Evolutionary conservation across 2,888 invertebrate species (phyloP), one percentile per base, ranked within the genome.

Genomic region (Anagyrus pseudococci): DNA sequence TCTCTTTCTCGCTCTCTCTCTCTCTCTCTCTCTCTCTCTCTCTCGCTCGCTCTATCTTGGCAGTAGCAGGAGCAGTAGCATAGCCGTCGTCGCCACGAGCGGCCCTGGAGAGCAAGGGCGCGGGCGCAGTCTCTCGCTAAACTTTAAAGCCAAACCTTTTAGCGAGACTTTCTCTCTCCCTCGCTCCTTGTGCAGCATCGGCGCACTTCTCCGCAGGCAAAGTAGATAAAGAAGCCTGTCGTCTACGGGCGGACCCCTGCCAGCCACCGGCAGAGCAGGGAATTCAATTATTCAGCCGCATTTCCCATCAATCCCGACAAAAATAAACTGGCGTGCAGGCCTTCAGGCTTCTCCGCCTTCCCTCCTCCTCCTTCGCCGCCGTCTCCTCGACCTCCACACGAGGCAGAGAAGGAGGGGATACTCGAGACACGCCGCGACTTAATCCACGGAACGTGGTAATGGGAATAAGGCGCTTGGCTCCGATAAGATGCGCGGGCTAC

Each of bases 271-370:
- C 33, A 54, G 52, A 15, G 40, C 10, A 37, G 47, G 50, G 58
- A 58, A 62, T 66, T 66, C 62, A 66, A 66, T 66, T 62, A 66
- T 66, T 66, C 66, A 62, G 59, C 57, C 62, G 66, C 49, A 52
- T 66, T 66, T 66, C 54, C 62, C 66, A 62, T 66, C 66, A 66
- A 66, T 62, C 62, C 57, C 57, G 49, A 40, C 57, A 54, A 57
- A 66, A 62, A 66, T 58, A 62, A 66, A 57, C 54, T 23, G 44
- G 22, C 22, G n/a, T 33, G 6, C 23, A 15, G 10, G 8, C 19
- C n/a, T n/a, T n/a, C n/a, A n/a, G n/a, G n/a, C n/a, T n/a, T n/a
- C n/a, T n/a, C n/a, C n/a, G n/a, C n/a, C n/a, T n/a, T n/a, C n/a
- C n/a, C n/a, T n/a, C n/a, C n/a, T n/a, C n/a, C n/a, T n/a, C n/a